These are phyloP conservation scores for Drosophila merina DNA, from an alignment of 2,888 invertebrate species.

Conservation along the genomic window DNA sequence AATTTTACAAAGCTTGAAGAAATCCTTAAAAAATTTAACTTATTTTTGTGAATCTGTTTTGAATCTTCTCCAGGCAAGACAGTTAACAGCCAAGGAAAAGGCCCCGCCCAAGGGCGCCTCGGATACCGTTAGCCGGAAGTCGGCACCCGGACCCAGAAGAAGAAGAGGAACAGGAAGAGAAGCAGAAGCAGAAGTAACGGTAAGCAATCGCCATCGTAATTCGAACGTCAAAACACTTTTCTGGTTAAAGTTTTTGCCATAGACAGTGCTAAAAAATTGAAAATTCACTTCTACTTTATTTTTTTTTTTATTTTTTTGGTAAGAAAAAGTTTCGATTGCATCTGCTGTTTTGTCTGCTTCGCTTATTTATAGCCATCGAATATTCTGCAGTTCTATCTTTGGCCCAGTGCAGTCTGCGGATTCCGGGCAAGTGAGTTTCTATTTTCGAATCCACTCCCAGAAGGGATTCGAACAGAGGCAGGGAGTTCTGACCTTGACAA, in stretches of 20 bases:
- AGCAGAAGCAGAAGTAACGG: slow-evolving; percentile 43
- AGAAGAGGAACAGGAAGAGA: not conserved
- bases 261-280: slow-evolving; percentile 5
- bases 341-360: slow-evolving; percentile 38
- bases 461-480: slow-evolving; percentile 32
- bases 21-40: not conserved
- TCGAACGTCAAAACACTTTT: slow-evolving; percentile 33
- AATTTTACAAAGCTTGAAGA: too few relatives aligned
- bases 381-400: slow-evolving; percentile 66
- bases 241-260: slow-evolving; percentile 10
- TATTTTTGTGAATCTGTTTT: slow-evolving; percentile 11
- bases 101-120: slow-evolving; percentile 79
- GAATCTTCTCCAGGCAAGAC: slow-evolving; percentile 56
- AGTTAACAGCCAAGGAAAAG: slow-evolving; percentile 71
- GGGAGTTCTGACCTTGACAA: slow-evolving; percentile 62
- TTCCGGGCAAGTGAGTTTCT: slow-evolving; percentile 63
- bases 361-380: slow-evolving; percentile 64
- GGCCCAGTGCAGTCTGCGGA: slow-evolving; percentile 47
- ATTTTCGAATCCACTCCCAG: slow-evolving; percentile 59
- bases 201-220: slow-evolving; percentile 54
- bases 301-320: slow-evolving; percentile 1
- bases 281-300: not conserved
- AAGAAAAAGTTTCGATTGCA: slow-evolving; percentile 56
- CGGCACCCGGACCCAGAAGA: slow-evolving; percentile 27
- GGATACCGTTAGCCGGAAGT: slow-evolving; percentile 60